These are phyloP conservation scores for Luperina nickerlii DNA, from an alignment of 2,888 invertebrate genomes.

Conservation along the genomic window DNA sequence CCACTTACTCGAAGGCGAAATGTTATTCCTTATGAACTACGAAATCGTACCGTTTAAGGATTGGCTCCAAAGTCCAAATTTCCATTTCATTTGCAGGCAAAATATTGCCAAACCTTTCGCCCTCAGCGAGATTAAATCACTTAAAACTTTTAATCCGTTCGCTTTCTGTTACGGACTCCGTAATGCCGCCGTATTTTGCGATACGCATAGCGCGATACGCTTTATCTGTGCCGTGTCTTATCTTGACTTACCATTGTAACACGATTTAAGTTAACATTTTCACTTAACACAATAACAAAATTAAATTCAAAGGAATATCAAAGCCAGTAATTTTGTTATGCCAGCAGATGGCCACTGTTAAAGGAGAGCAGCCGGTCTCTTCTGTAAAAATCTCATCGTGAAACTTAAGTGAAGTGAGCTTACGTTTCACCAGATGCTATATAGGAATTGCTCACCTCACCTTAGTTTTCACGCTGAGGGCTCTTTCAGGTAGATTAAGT, in stretches of 20 bases:
- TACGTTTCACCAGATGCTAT: background rate
- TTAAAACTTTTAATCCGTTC: constrained; percentile 67
- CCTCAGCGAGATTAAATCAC: constrained; percentile 64
- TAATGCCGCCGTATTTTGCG: constrained; percentile 52
- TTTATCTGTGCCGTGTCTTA: constrained; percentile 46
- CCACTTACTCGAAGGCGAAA: constrained; percentile 14
- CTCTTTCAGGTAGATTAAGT: no score
- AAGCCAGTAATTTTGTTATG: background rate
- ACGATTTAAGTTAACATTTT: constrained; percentile 18
- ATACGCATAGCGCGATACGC: constrained; percentile 42
- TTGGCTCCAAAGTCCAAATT: constrained; percentile 53
- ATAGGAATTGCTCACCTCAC: background rate
- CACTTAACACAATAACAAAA: constrained; percentile 10
- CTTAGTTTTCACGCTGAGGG: background rate
- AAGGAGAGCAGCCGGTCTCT: background rate
- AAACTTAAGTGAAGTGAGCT: background rate
- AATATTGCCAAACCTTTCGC: constrained; percentile 57
- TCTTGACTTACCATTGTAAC: constrained; percentile 33
- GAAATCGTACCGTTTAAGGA: constrained; percentile 44
- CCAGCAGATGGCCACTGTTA: background rate
- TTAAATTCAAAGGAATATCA: background rate
- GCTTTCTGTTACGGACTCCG: constrained; percentile 51
- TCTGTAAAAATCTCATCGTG: background rate
- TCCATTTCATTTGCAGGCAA: constrained; percentile 62
- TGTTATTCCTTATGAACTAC: constrained; percentile 34